These are phyloP conservation scores for Chrysochloris asiatica DNA, from an alignment of 2,113 vertebrate genomes.

Conservation along the genomic window DNA sequence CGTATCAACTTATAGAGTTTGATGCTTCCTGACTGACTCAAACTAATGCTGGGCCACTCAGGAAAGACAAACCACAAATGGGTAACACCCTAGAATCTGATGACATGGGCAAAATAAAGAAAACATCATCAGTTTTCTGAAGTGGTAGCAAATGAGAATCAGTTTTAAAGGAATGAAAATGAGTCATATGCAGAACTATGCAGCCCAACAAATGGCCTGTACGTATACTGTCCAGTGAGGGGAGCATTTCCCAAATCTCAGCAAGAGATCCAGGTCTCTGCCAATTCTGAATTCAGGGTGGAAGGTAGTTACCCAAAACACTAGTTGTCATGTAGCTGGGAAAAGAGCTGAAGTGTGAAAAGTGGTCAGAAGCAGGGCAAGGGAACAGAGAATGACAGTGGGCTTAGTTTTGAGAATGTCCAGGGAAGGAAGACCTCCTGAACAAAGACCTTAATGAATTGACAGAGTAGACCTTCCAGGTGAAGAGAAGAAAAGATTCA, in stretches of 20 bases:
- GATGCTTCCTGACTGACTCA: neutral
- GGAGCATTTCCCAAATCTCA: neutral
- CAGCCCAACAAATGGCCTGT: neutral
- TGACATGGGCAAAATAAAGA: neutral
- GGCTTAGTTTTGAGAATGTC: neutral
- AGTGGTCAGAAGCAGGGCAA: neutral
- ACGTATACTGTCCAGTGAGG: rapidly evolving
- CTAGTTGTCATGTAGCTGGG: no score
- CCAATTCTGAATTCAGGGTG: neutral
- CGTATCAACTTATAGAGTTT: neutral
- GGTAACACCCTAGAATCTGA: neutral
- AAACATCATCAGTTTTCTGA: neutral
- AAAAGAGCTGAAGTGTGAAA: neutral
- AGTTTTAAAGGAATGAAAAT: neutral
- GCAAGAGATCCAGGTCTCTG: neutral
- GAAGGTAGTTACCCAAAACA: neutral
- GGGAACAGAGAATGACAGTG: neutral
- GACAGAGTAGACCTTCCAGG: neutral
- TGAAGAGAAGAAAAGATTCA: neutral
- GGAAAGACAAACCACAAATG: neutral
- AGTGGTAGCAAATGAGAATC: neutral
- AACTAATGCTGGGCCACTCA: neutral
- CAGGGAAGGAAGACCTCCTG: neutral
- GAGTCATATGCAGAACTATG: neutral
- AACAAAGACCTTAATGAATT: neutral